Conservation (phyloP, 2,888 invertebrate genomes). For the Uloborus plumipes region DNA sequence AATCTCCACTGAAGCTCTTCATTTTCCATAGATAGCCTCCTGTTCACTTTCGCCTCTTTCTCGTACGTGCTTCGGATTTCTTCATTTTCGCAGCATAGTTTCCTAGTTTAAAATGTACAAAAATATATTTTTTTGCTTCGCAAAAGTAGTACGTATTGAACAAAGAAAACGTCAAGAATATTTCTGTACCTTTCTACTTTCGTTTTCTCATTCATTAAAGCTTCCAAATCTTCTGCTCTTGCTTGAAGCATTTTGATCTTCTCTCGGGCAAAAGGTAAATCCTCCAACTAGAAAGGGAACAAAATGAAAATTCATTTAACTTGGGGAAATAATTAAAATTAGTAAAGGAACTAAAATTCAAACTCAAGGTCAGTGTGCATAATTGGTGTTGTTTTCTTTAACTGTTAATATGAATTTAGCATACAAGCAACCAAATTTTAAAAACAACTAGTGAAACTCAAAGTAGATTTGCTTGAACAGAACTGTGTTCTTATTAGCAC, state of each 20-base stretch:
- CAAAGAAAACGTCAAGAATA: background rate
- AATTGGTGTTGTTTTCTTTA: too few relatives aligned
- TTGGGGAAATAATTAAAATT: background rate
- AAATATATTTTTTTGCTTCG: too few relatives aligned
- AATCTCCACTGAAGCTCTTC: constrained; percentile 91
- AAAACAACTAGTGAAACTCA: too few relatives aligned
- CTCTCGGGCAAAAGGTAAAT: constrained; percentile 80
- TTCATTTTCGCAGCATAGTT: constrained; percentile 80
- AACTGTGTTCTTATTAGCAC: too few relatives aligned
- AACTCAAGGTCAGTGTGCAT: background rate
- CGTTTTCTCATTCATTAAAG: constrained; percentile 79
- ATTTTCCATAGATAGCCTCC: constrained; percentile 83
- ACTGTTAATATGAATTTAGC: too few relatives aligned
- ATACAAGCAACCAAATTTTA: too few relatives aligned
- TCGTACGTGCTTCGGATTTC: constrained; percentile 78
- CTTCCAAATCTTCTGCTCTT: constrained; percentile 87
- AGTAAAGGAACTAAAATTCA: background rate
- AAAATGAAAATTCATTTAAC: background rate
- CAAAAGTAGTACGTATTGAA: background rate
- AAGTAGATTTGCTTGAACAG: too few relatives aligned
- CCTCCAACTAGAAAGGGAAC: constrained; percentile 74
- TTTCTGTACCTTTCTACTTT: constrained; percentile 79
- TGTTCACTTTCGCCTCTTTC: constrained; percentile 83
- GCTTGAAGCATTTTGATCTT: constrained; percentile 84
- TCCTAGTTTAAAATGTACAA: constrained; percentile 72